Base-by-base conservation (phyloP, 2,888 invertebrate species). In the Drosophila meridionalis region DNA sequence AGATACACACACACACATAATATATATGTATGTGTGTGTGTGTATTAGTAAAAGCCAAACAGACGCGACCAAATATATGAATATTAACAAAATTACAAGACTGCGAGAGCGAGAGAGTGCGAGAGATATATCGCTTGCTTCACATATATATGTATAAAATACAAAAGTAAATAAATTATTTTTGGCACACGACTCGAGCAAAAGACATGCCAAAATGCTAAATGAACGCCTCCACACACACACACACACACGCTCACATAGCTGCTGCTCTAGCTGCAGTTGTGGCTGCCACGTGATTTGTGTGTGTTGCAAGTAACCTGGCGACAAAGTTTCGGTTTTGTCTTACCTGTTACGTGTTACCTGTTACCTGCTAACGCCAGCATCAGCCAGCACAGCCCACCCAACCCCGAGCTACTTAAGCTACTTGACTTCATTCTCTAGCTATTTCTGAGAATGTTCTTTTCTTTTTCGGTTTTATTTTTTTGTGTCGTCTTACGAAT, bases 111-210 rank as follows among this genome's bases (percentile, higher is more conserved):
- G 12, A 14, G 26, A 5, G 26, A 28, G 28, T 5, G 4, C 50
- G 56, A 60, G 47, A 30, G 45, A 20, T 38, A 8, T 8, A 40
- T 32, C 5, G 32, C 43, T 9, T 12, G 55, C 7, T 28, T 38
- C 26, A 28, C 30, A 40, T 34, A 53, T 50, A 32, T 53, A 20
- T 57, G 50, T 48, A 53, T 61, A 58, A 68, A 70, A 62, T 73
- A 76, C 62, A 71, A 76, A 73, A 75, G 72, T 69, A 80, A 73
- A 78, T 85, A 72, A 80, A 80, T 79, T 80, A 75, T 81, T 83
- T 81, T 84, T 85, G 83, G 85, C 82, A 74, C 81, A 85, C 79
- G 83, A 75, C 83, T 68, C 43, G 68, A n/a, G 42, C 55, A 58
- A 76, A 72, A 52, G 55, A 47, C 50, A 73, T 62, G 69, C 70